Conservation (phyloP, 2,113 vertebrate genomes). For the Nothocercus nigrocapillus region DNA sequence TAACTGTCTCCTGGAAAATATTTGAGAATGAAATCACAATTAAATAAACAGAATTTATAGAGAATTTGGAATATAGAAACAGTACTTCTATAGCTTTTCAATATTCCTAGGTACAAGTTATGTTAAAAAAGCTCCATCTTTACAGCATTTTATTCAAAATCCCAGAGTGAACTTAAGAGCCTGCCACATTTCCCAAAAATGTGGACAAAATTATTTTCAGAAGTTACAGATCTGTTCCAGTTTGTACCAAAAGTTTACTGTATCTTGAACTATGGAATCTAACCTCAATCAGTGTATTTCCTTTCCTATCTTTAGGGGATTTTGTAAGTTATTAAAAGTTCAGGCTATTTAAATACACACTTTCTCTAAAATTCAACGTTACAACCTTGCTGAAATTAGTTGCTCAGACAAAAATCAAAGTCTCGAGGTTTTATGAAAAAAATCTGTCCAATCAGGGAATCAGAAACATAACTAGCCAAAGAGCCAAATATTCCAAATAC, state of each 20-base stretch:
- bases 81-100: background rate
- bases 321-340: background rate
- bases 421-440: background rate
- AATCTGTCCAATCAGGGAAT: background rate
- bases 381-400: background rate
- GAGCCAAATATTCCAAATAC: background rate
- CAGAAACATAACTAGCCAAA: rapidly evolving
- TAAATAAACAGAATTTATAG: background rate
- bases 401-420: background rate
- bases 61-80: background rate
- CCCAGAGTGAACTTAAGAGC: background rate
- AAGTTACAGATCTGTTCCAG: background rate
- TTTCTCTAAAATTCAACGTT: background rate
- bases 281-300: background rate
- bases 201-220: background rate
- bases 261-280: background rate
- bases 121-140: background rate
- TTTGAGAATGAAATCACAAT: background rate
- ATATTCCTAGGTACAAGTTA: background rate
- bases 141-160: background rate
- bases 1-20: background rate
- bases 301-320: rapidly evolving
- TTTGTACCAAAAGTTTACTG: background rate
- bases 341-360: rapidly evolving
- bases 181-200: background rate